Evolutionary conservation across 1,140 invertebrate genomes (phyloP).

Genomic region (Muscidifurax raptorellus): DNA sequence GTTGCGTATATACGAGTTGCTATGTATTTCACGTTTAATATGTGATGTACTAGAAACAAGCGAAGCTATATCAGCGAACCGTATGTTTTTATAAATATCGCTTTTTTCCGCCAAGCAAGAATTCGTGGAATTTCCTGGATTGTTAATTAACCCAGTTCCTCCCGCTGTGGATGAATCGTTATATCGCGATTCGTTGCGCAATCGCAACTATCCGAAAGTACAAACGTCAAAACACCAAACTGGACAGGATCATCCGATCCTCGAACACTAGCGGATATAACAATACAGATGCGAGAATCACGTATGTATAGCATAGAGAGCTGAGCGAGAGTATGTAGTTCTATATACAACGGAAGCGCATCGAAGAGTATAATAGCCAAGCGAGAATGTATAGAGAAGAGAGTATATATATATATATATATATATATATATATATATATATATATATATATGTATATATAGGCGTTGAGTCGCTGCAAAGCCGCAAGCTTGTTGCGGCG

Average conservation of each 20-base stretch:
- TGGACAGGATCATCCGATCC: too few species aligned
- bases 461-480: background rate
- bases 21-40: too few species aligned
- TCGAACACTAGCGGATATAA: background rate
- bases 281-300: background rate
- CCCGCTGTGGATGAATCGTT: background rate
- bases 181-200: too few species aligned
- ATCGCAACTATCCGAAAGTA: background rate
- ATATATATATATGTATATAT: background rate
- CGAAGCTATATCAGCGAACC: too few species aligned
- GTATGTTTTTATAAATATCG: too few species aligned
- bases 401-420: background rate
- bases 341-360: background rate
- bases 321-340: too few species aligned
- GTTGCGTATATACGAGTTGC: too few species aligned
- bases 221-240: background rate
- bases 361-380: background rate
- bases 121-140: too few species aligned
- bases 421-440: background rate
- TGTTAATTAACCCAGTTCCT: background rate
- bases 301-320: too few species aligned
- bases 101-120: too few species aligned
- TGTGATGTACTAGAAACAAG: too few species aligned
- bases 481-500: slow-evolving; percentile 12
- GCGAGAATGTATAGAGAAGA: too few species aligned